A percentile compares a stretch with the other conserved stretches of the same genome.
phyloP scores from a whole-genome alignment of 1,140 invertebrate species.

The Drosophila truncata region DNA sequence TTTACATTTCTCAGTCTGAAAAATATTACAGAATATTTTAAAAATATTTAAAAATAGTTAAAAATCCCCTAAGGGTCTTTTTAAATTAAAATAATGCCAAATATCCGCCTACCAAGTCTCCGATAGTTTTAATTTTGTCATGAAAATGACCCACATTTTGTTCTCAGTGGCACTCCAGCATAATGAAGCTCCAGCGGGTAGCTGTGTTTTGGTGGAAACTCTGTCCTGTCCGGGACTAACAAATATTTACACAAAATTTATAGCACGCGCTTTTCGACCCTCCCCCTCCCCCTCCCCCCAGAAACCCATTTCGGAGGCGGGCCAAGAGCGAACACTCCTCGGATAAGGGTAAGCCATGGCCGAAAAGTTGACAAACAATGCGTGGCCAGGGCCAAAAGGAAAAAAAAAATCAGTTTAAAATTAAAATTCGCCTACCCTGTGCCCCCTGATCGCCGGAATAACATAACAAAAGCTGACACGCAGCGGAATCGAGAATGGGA shows the following conservation, averaged over 20 bases:
- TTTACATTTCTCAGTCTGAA: neutral
- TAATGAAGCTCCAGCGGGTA: constrained; percentile 59
- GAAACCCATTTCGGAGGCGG: constrained; percentile 24
- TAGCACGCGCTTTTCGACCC: constrained; percentile 61
- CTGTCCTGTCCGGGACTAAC: constrained; percentile 38
- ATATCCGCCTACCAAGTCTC: neutral
- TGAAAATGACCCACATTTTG: neutral
- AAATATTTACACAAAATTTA: constrained; percentile 82
- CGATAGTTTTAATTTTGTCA: constrained; percentile 6
- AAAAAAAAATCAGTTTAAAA: constrained; percentile 71
- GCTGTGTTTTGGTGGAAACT: neutral
- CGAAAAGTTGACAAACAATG: constrained; percentile 80
- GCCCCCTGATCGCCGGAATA: neutral
- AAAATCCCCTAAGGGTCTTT: neutral
- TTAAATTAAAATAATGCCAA: too few species aligned
- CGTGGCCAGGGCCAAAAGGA: constrained; percentile 34
- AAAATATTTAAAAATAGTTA: too few species aligned
- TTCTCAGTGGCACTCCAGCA: constrained; percentile 25
- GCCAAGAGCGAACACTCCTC: constrained; percentile 13
- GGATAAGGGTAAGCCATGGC: constrained; percentile 59
- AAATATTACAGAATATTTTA: neutral
- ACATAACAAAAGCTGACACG: constrained; percentile 57
- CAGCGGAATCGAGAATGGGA: constrained; percentile 37
- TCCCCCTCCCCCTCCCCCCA: neutral
- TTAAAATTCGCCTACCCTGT: constrained; percentile 62